Evolutionary conservation across 2,113 vertebrate genomes (phyloP).

Genomic region (Clarias gariepinus): DNA sequence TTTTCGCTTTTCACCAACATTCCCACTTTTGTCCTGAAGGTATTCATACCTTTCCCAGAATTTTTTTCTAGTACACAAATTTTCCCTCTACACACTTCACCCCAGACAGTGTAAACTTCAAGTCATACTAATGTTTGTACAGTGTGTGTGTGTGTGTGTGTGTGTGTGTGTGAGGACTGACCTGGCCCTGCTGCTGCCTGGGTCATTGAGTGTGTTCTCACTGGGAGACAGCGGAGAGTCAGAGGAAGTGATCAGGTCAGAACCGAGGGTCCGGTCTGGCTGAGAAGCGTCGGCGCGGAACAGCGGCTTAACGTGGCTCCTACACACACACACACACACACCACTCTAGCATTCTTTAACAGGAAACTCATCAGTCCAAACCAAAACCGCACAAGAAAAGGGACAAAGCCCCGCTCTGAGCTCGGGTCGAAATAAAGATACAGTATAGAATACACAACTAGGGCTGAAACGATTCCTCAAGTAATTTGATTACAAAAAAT

Average conservation of each 20-base stretch:
- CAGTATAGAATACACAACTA: too few relatives aligned
- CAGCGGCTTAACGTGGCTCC: constrained; percentile 86
- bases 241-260: neutral
- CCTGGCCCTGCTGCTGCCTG: constrained; percentile 53
- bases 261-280: constrained; percentile 61
- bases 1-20: too few relatives aligned
- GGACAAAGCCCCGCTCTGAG: too few relatives aligned
- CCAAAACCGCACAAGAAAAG: neutral
- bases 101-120: too few relatives aligned
- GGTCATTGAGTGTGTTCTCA: constrained; percentile 27
- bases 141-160: neutral
- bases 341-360: neutral
- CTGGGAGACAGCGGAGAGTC: constrained; percentile 21
- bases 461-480: too few relatives aligned
- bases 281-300: constrained; percentile 75
- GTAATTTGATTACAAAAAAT: too few relatives aligned
- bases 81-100: too few relatives aligned
- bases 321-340: constrained; percentile 39
- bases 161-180: neutral
- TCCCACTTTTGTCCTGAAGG: too few relatives aligned
- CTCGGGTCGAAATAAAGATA: too few relatives aligned
- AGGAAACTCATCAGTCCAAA: neutral
- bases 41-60: too few relatives aligned
- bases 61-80: too few relatives aligned
- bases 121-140: neutral